Evolutionary conservation across 2,113 vertebrate genomes (phyloP).

Genomic region (Oreotrochilus melanogaster): DNA sequence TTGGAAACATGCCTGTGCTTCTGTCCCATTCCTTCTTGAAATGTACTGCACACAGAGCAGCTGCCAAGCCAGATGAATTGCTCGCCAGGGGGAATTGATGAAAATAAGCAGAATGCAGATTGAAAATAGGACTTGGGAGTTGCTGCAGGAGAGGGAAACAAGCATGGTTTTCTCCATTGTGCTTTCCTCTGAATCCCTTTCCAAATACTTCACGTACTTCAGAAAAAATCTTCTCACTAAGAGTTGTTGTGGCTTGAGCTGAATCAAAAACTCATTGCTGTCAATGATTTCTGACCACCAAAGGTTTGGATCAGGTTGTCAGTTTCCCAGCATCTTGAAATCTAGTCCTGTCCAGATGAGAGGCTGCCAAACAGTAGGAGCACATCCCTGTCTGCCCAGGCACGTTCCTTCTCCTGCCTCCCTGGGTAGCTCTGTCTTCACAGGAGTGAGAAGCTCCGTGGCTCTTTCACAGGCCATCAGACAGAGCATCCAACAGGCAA

Average conservation of each 20-base stretch:
- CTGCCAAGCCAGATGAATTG: conserved; percentile 20
- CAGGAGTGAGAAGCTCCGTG: not conserved
- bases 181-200: not conserved
- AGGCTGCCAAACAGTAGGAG: not conserved
- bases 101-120: conserved; percentile 32
- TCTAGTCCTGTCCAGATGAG: not conserved
- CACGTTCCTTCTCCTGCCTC: rapidly evolving
- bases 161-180: not conserved
- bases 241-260: not conserved
- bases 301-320: not conserved
- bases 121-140: conserved; percentile 2
- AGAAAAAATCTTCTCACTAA: not conserved
- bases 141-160: not conserved
- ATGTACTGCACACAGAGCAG: not conserved
- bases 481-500: not conserved
- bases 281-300: not conserved
- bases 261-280: not conserved
- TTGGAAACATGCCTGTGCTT: conserved; percentile 55
- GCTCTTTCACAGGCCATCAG: not conserved
- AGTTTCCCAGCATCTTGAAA: not conserved
- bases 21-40: conserved; percentile 46
- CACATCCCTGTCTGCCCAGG: no score
- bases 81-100: not conserved
- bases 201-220: not conserved
- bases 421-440: not conserved